phyloP scores from a whole-genome alignment of 2,113 vertebrate species.

The Poecile atricapillus region DNA sequence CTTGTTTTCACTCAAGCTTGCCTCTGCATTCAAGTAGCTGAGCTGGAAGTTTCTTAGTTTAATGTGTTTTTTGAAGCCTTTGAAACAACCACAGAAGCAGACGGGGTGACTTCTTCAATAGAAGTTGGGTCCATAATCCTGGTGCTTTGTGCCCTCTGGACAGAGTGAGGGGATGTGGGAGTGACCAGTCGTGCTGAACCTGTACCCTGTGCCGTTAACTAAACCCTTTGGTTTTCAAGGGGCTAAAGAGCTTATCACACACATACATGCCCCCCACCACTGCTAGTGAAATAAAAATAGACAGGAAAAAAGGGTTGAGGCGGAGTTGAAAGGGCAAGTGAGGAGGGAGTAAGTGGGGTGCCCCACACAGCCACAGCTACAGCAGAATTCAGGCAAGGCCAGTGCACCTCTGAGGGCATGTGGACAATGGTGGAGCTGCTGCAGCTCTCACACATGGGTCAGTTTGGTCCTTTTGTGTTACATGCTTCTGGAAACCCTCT shows the following conservation, averaged over 20 bases:
- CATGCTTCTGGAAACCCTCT: not conserved
- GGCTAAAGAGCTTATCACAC: not conserved
- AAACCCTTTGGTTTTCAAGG: not conserved
- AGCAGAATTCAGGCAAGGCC: not conserved
- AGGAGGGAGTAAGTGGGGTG: not conserved
- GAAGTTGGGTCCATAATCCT: not conserved
- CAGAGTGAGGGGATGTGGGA: not conserved
- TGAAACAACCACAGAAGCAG: not conserved
- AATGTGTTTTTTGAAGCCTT: not conserved
- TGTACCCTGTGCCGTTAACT: not conserved
- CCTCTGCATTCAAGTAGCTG: not conserved
- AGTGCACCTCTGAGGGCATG: accelerated
- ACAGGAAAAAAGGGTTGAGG: not conserved
- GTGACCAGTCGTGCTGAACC: not conserved
- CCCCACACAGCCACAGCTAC: accelerated
- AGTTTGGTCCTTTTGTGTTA: not conserved
- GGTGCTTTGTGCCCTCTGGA: not conserved
- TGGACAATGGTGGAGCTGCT: not conserved
- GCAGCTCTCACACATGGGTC: not conserved
- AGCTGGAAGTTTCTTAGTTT: not conserved
- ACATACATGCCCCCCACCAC: accelerated
- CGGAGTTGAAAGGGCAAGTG: not conserved
- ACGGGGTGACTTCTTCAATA: not conserved
- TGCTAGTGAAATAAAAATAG: not conserved
- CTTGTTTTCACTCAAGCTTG: not conserved